Evolutionary conservation across 1,140 invertebrate species (phyloP).

Genomic region (Lanistes nyassanus): DNA sequence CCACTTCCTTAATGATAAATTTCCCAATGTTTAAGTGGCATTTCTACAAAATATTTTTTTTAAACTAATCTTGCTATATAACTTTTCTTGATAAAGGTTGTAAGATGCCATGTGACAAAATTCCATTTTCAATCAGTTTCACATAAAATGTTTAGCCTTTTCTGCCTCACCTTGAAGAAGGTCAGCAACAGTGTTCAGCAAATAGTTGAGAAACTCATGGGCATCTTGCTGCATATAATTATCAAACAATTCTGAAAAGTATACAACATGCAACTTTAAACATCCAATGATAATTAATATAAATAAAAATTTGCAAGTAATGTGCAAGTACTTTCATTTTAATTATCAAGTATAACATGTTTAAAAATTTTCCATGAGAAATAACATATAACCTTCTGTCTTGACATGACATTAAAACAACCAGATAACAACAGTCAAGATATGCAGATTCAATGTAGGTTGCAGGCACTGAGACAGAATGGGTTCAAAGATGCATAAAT

Average conservation of each 20-base stretch:
- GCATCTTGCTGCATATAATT: conserved; percentile 99
- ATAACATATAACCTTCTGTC: too few relatives aligned
- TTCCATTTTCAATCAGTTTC: neutral
- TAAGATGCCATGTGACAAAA: neutral
- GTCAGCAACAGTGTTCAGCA: conserved; percentile 86
- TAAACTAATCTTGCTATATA: neutral
- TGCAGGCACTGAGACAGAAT: too few relatives aligned
- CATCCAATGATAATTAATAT: neutral
- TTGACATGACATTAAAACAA: too few relatives aligned
- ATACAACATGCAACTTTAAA: conserved; percentile 18
- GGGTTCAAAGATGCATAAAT: too few relatives aligned
- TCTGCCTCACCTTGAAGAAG: conserved; percentile 71
- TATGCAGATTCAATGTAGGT: too few relatives aligned
- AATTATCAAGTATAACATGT: too few relatives aligned
- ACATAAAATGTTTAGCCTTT: too few relatives aligned
- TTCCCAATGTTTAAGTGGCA: neutral
- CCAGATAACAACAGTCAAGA: too few relatives aligned
- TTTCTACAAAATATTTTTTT: neutral
- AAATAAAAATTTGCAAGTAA: neutral
- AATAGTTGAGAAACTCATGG: conserved; percentile 98
- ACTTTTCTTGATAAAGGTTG: neutral
- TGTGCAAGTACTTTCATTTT: neutral
- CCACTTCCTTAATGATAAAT: neutral
- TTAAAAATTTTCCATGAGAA: too few relatives aligned
- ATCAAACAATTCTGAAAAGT: conserved; percentile 93